Evolutionary conservation across 2,888 invertebrate species (phyloP), one percentile per base, ranked within the genome.

Genomic region (Leptinotarsa haldemani): DNA sequence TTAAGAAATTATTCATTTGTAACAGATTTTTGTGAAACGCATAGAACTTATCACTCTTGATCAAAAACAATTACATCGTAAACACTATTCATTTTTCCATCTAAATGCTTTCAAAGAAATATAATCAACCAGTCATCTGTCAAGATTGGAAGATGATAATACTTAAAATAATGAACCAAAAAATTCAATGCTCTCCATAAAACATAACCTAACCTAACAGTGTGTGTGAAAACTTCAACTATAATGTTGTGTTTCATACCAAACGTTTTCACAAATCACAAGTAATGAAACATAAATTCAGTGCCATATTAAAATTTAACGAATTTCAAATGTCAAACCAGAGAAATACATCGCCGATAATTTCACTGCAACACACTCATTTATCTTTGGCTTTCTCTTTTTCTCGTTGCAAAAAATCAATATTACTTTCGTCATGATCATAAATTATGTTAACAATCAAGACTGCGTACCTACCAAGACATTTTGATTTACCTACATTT

Each of bases 391-490:
- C 61, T 61, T 61, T 61, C 61, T 61, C 61, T 61, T 61, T 61
- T 61, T 40, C 61, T 40, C 40, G 30, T 25, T 61, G 40, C 61
- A 61, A 61, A 61, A 61, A 61, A 40, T 40, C 61, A 30, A 61
- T 30, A 30, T 61, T n/a, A 15, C 61, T 61, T 61, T 61, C 61
- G 61, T 61, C 61, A 61, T 61, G 61, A 61, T 61, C 61, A 61
- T 61, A 61, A 61, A 61, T 61, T 30, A 61, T 30, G 61, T 16
- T 61, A 61, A 61, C 61, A 61, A 61, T 61, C 30, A 61, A 61
- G 61, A 25, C 30, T 30, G 61, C 61, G 40, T 61, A 40, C 61
- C n/a, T 61, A 61, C n/a, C 9, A 4, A 61, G 61, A 61, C 61
- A 61, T 61, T 61, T 61, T 61, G 61, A 61, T 61, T 61, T 61